These are phyloP conservation scores for Megalonaias nervosa DNA, from an alignment of 1,140 invertebrate genomes.

Conservation along the genomic window DNA sequence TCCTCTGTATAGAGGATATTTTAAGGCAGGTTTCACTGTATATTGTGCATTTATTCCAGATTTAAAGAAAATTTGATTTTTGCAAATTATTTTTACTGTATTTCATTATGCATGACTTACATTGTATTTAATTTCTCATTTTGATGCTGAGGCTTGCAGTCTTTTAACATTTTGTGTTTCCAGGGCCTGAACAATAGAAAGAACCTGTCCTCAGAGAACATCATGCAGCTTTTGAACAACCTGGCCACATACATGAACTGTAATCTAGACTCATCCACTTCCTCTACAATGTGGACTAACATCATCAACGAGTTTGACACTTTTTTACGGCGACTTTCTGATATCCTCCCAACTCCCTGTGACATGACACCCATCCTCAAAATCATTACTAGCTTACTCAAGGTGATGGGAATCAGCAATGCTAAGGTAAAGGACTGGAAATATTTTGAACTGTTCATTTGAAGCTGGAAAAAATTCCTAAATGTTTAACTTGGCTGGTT, in stretches of 20 bases:
- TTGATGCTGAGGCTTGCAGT: neutral
- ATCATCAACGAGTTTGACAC: slow-evolving; percentile 88
- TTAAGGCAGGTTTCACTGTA: too few species aligned
- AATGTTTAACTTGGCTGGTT: neutral
- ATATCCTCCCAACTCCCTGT: slow-evolving; percentile 80
- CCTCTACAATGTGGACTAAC: slow-evolving; percentile 82
- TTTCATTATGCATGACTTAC: neutral
- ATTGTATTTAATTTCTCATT: neutral
- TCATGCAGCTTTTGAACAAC: slow-evolving; percentile 82
- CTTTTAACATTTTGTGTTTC: slow-evolving; percentile 42
- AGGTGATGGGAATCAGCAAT: slow-evolving; percentile 85
- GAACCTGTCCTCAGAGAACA: slow-evolving; percentile 83
- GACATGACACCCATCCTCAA: slow-evolving; percentile 85
- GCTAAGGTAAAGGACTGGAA: slow-evolving; percentile 78
- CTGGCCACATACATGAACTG: slow-evolving; percentile 91
- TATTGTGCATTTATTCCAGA: too few species aligned
- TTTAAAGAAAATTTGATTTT: too few species aligned
- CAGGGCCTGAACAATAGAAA: slow-evolving; percentile 91
- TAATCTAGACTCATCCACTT: slow-evolving; percentile 88
- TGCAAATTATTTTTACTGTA: too few species aligned
- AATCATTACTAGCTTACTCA: slow-evolving; percentile 88
- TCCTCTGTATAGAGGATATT: too few species aligned
- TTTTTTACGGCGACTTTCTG: slow-evolving; percentile 85
- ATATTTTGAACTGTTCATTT: neutral
- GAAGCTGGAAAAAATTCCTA: neutral